phyloP scores from a whole-genome alignment of 2,113 vertebrate genomes.

The Nestor notabilis region DNA sequence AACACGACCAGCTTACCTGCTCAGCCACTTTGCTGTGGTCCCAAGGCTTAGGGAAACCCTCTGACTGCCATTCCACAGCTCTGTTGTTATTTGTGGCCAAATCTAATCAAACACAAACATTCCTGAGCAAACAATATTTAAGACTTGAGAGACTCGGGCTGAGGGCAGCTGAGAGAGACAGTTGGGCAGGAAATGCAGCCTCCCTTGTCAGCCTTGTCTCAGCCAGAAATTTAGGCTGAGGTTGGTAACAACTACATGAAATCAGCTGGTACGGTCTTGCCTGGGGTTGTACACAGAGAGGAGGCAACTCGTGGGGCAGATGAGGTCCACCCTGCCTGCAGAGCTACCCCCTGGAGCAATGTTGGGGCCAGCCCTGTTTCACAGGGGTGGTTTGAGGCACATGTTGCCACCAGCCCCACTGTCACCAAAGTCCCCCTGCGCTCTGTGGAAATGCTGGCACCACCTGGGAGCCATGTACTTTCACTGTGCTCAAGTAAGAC shows the following conservation, averaged over 20 bases:
- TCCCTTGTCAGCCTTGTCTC: accelerated
- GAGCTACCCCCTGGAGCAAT: accelerated
- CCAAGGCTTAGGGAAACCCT: not conserved
- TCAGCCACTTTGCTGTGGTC: not conserved
- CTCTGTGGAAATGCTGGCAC: not conserved
- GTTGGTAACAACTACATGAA: not conserved
- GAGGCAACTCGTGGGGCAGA: not conserved
- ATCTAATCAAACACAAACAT: not conserved
- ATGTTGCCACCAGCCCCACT: accelerated
- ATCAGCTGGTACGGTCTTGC: not conserved
- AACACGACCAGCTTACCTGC: not conserved
- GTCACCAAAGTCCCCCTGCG: not conserved
- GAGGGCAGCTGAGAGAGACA: not conserved
- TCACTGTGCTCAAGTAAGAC: not conserved
- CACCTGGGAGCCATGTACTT: not conserved
- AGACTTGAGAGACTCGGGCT: not conserved
- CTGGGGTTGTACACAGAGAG: not conserved
- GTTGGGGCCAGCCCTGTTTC: not conserved
- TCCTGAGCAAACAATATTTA: not conserved
- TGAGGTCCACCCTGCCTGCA: not conserved
- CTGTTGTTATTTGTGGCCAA: not conserved
- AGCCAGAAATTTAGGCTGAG: not conserved
- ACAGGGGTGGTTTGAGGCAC: accelerated
- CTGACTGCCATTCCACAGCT: not conserved
- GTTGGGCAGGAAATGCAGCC: not conserved